These are phyloP conservation scores for Microchirus variegatus DNA, from an alignment of 2,797 vertebrate genomes.

Conservation along the genomic window DNA sequence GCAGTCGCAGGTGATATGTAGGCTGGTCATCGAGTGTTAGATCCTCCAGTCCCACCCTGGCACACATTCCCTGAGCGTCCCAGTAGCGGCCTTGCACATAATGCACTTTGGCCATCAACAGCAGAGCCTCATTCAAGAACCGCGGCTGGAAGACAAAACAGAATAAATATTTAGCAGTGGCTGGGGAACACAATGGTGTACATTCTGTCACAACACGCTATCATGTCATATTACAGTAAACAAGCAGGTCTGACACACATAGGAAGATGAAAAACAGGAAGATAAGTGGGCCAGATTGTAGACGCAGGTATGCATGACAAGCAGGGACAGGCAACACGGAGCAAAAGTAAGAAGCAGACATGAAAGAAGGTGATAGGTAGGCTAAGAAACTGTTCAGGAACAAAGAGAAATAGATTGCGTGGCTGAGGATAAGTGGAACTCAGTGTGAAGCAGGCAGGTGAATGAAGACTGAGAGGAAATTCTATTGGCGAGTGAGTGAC, in stretches of 20 bases:
- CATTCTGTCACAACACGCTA: background rate
- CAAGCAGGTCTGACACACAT: background rate
- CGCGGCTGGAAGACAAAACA: conserved; percentile 79
- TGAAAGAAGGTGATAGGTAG: background rate
- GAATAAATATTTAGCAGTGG: background rate
- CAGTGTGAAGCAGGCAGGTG: background rate
- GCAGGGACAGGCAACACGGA: background rate
- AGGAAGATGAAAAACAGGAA: too few relatives aligned
- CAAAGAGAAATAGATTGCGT: background rate
- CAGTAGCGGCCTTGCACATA: conserved; percentile 92
- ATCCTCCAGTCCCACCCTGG: conserved; percentile 90
- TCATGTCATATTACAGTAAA: conserved; percentile 1
- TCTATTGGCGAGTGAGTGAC: background rate
- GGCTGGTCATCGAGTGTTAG: conserved; percentile 87
- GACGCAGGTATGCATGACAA: background rate
- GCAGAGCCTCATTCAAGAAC: conserved; percentile 90
- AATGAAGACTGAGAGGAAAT: background rate
- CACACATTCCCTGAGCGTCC: conserved; percentile 97
- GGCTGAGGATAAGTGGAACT: background rate
- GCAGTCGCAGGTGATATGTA: conserved; percentile 89
- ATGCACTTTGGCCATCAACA: conserved; percentile 94
- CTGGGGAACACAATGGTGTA: background rate
- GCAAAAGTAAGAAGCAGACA: background rate
- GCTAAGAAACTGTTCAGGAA: background rate
- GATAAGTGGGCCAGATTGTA: background rate